phyloP scores from a whole-genome alignment of 2,888 invertebrate species.

The Drosophila parthenogenetica region DNA sequence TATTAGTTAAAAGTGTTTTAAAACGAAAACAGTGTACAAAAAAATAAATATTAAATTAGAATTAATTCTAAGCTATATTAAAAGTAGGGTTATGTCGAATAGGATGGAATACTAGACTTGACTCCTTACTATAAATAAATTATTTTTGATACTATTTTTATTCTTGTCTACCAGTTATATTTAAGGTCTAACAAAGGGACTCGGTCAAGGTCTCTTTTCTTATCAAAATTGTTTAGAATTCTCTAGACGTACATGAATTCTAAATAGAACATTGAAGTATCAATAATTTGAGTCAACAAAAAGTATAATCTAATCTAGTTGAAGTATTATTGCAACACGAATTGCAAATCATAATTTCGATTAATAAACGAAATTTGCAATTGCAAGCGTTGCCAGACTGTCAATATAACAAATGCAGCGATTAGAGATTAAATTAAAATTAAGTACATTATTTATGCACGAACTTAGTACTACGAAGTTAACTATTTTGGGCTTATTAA shows the following conservation, averaged over 20 bases:
- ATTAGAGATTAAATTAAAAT: not conserved
- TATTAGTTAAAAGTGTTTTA: no score
- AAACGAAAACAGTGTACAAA: no score
- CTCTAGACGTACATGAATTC: not conserved
- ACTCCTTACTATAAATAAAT: no score
- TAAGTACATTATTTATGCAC: no score
- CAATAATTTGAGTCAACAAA: not conserved
- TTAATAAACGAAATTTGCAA: not conserved
- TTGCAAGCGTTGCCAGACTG: not conserved
- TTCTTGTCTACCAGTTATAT: no score
- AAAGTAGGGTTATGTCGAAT: no score
- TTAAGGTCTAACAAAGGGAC: not conserved
- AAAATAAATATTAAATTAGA: no score
- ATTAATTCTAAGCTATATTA: no score
- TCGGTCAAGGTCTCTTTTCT: not conserved
- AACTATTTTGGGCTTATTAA: no score
- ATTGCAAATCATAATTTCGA: not conserved
- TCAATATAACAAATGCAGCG: not conserved
- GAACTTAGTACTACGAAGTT: no score
- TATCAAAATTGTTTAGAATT: slow-evolving; percentile 5
- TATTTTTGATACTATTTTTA: no score
- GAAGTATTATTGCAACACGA: not conserved
- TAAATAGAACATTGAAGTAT: not conserved
- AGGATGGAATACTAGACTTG: no score
- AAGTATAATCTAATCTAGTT: slow-evolving; percentile 12